Percentiles rank a stretch among this genome's conserved stretches.
Conservation (phyloP, 2,888 invertebrate genomes). For the Gandaritis pyraliata region DNA sequence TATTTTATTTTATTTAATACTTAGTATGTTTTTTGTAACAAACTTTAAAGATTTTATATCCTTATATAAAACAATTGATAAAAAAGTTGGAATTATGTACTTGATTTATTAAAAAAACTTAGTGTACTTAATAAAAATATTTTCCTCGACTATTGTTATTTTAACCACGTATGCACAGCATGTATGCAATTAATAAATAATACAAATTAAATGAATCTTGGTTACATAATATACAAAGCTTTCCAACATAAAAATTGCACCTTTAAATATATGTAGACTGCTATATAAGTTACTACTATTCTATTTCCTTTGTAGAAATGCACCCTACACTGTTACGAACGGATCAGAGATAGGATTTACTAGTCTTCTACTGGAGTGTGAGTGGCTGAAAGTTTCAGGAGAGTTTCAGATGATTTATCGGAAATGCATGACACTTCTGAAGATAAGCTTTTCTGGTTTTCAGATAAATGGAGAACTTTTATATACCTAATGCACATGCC, state of each 20-base stretch:
- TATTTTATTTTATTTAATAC: slow-evolving; percentile 20
- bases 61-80: background rate
- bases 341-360: slow-evolving; percentile 14
- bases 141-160: too few species aligned
- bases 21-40: slow-evolving; percentile 18
- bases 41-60: slow-evolving; percentile 5
- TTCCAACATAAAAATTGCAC: background rate
- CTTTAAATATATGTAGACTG: background rate
- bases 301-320: slow-evolving; percentile 8
- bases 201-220: too few species aligned
- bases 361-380: background rate
- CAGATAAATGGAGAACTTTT: background rate
- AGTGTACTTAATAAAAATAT: too few species aligned
- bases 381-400: background rate
- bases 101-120: too few species aligned
- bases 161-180: too few species aligned
- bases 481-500: too few species aligned
- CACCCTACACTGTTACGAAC: slow-evolving; percentile 3
- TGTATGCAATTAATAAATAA: too few species aligned
- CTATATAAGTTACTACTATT: background rate
- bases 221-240: too few species aligned
- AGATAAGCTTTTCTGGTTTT: slow-evolving; percentile 1
- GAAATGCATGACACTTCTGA: slow-evolving; percentile 1
- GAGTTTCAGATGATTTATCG: slow-evolving; percentile 2
- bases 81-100: slow-evolving; percentile 2